Conservation (phyloP, 53 echinoderm and acorn worm species). For the Stichopus horrens region DNA sequence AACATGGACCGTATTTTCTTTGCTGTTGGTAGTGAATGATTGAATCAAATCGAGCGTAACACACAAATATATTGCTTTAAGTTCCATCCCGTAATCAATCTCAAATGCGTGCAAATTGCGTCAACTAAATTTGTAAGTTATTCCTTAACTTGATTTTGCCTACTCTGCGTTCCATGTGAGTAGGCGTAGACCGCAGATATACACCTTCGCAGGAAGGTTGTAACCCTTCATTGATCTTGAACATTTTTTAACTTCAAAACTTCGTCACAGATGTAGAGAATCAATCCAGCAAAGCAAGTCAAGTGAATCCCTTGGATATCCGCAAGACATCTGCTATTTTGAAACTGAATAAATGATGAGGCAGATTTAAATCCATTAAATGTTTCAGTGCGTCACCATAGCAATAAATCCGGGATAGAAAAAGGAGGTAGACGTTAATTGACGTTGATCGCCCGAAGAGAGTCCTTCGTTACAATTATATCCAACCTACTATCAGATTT, state of each 20-base stretch:
- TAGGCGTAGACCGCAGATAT: background rate
- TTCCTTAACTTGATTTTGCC: background rate
- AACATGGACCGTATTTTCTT: too few species aligned
- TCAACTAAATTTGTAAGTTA: too few species aligned
- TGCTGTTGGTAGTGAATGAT: too few species aligned
- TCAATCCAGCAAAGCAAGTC: background rate
- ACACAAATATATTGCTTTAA: background rate
- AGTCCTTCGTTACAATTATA: background rate
- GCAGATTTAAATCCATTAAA: background rate
- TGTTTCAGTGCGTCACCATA: background rate
- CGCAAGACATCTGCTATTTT: background rate
- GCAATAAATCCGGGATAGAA: background rate
- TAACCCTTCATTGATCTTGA: constrained; percentile 30
- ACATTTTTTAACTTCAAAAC: background rate
- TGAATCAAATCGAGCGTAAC: too few species aligned
- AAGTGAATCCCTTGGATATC: background rate
- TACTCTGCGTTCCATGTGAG: constrained; percentile 24
- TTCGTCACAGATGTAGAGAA: background rate
- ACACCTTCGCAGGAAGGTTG: background rate
- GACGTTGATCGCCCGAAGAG: background rate
- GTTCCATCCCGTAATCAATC: too few species aligned
- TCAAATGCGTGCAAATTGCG: too few species aligned
- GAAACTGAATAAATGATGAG: background rate
- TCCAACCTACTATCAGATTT: background rate
- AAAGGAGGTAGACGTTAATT: background rate